Conservation (phyloP, 2,888 invertebrate species). For the Hipparchia semele region DNA sequence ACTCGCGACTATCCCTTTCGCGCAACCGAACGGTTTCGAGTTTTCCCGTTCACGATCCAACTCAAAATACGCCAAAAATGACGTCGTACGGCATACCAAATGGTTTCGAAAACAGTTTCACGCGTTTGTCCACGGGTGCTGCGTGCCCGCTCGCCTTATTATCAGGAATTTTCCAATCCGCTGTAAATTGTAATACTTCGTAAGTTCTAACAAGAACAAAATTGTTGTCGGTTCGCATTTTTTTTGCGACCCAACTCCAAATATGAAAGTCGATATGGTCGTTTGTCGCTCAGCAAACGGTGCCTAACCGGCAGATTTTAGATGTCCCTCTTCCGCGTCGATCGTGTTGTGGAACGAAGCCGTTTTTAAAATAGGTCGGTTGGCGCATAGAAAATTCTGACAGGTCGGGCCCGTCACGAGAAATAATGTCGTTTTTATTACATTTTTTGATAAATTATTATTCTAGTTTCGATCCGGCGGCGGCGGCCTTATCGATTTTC, state of each 20-base stretch:
- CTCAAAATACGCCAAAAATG: constrained; percentile 84
- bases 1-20: constrained; percentile 62
- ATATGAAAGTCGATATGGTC: constrained; percentile 72
- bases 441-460: constrained; percentile 82
- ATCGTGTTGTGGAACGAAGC: constrained; percentile 27
- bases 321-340: constrained; percentile 44
- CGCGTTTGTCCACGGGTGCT: constrained; percentile 72
- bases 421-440: constrained; percentile 83
- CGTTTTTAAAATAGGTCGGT: constrained; percentile 38
- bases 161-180: constrained; percentile 86
- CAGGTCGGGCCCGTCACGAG: constrained; percentile 76
- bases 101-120: constrained; percentile 81
- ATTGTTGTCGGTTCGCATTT: constrained; percentile 76
- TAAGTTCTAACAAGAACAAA: constrained; percentile 76
- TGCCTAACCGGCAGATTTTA: constrained; percentile 61
- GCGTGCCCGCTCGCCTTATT: constrained; percentile 71
- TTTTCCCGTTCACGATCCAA: constrained; percentile 80
- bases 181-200: constrained; percentile 60
- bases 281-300: constrained; percentile 54
- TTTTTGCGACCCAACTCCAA: constrained; percentile 75
- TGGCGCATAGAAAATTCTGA: constrained; percentile 78
- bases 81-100: constrained; percentile 79
- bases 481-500: constrained; percentile 80
- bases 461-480: constrained; percentile 75
- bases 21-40: constrained; percentile 79